Evolutionary conservation across 2,113 vertebrate species (phyloP), one percentile per base, ranked within the genome.

Genomic region (Alosa alosa): DNA sequence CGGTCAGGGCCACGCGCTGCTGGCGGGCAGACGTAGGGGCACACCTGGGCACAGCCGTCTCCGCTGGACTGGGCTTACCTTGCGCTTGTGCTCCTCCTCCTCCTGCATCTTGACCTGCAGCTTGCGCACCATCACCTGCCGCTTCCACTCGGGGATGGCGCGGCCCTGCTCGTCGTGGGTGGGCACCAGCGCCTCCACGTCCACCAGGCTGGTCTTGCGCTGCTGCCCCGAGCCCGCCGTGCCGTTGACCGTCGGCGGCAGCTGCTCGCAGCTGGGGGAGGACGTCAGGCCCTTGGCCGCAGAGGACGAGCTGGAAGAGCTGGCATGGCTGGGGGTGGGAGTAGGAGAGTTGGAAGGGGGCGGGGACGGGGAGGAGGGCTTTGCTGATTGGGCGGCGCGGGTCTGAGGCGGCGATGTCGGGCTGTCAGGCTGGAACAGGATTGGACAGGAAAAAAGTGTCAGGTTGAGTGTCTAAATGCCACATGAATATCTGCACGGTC

Each of bases 81-180:
- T 97, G 89, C 95, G 97, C 85, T 94, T 96, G 91, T 96, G 96
- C 83, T 99, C 96, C 78, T 99, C 98, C 86, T 99, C 98, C 88
- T 99, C 97, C 87, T 99, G 98, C 92, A 99, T 97, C 92, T 97
- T 98, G 89, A 95, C 94, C 90, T 99, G 98, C 85, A 99, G 94
- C 93, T 99, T 99, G 9, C 97, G 94, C 55, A 97, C 96, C 97
- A 98, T 98, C 94, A 98, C 97, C 91, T 98, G 97, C 44, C 97
- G 94, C 93, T 98, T 98, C 97, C 97, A 98, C 89, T 98, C 97
- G 0, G 97, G 97, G 89, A 98, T 97, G 47, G 97, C 93, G 86
- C 96, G 94, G 36, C 97, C 97, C 93, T 97, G 97, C 92, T 98
- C 97, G 0, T 98, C 97, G 0, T 96, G 96, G 22, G 96, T 98